Percentiles rank a stretch among this genome's conserved stretches.
phyloP scores from a whole-genome alignment of 2,888 invertebrate genomes.

The Lochmaea capreae region DNA sequence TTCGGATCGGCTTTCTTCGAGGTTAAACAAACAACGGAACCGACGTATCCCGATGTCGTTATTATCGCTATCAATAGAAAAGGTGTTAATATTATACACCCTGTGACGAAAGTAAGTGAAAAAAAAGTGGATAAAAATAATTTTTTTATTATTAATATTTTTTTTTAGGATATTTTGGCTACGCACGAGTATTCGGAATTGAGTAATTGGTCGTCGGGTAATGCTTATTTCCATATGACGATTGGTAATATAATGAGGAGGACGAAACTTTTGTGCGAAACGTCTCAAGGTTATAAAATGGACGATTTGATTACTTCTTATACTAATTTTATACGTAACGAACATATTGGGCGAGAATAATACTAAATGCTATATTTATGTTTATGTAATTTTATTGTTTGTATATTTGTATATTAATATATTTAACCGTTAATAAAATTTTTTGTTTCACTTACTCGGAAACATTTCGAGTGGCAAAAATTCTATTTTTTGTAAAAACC shows the following conservation, averaged over 20 bases:
- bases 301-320: slow-evolving; percentile 95
- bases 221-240: slow-evolving; percentile 94
- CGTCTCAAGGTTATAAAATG: slow-evolving; percentile 95
- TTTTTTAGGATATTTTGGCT: slow-evolving; percentile 79
- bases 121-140: not conserved
- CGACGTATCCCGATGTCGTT: slow-evolving; percentile 86
- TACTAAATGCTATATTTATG: too few relatives aligned
- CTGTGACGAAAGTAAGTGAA: slow-evolving; percentile 82
- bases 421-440: too few relatives aligned
- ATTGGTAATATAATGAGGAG: slow-evolving; percentile 95
- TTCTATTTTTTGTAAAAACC: too few relatives aligned
- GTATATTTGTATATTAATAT: too few relatives aligned
- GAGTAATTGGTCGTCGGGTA: slow-evolving; percentile 96
- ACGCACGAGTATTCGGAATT: slow-evolving; percentile 89
- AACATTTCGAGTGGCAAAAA: too few relatives aligned
- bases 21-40: slow-evolving; percentile 91
- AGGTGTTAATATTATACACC: slow-evolving; percentile 91
- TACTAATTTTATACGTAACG: slow-evolving; percentile 69
- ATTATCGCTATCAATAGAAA: slow-evolving; percentile 91
- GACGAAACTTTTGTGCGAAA: slow-evolving; percentile 90
- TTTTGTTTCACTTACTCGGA: too few relatives aligned
- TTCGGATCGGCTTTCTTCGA: slow-evolving; percentile 97
- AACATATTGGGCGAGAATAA: slow-evolving; percentile 21
- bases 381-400: too few relatives aligned
- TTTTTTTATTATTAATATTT: slow-evolving; percentile 30